These are phyloP conservation scores for Ferdinandea cuprea DNA, from an alignment of 2,888 invertebrate species.

Conservation along the genomic window DNA sequence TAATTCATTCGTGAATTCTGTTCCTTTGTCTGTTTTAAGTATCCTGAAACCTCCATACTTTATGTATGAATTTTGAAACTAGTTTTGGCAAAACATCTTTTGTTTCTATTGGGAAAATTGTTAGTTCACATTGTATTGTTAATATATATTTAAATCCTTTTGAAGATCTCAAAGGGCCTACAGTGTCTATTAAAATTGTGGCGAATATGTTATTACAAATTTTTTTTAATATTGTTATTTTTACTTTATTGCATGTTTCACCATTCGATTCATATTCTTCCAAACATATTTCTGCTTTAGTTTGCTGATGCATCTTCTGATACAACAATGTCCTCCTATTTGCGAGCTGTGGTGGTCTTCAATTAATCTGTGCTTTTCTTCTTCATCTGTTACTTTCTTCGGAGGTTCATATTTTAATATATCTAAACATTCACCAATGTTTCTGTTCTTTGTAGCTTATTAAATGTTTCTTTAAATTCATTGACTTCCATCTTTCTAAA, in stretches of 20 bases:
- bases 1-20: slow-evolving; percentile 50
- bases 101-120: slow-evolving; percentile 42
- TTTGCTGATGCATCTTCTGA: too few relatives aligned
- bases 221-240: slow-evolving; percentile 51
- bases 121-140: slow-evolving; percentile 43
- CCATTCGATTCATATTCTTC: too few relatives aligned
- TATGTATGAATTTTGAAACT: slow-evolving; percentile 42
- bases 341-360: slow-evolving; percentile 20
- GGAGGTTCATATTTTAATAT: slow-evolving; percentile 5
- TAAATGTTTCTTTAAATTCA: too few relatives aligned
- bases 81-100: slow-evolving; percentile 49
- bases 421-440: too few relatives aligned
- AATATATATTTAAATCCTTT: slow-evolving; percentile 33
- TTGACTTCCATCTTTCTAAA: too few relatives aligned
- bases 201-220: slow-evolving; percentile 59
- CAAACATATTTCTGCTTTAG: too few relatives aligned
- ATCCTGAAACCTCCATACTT: slow-evolving; percentile 42
- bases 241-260: slow-evolving; percentile 38
- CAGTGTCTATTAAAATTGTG: too few relatives aligned
- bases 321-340: slow-evolving; percentile 37
- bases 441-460: too few relatives aligned
- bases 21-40: slow-evolving; percentile 48
- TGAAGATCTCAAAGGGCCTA: slow-evolving; percentile 33
- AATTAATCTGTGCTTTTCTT: too few relatives aligned
- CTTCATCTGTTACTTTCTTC: not conserved